Evolutionary conservation across 2,113 vertebrate species (phyloP), one percentile per base, ranked within the genome.

Genomic region (Thomomys bottae): DNA sequence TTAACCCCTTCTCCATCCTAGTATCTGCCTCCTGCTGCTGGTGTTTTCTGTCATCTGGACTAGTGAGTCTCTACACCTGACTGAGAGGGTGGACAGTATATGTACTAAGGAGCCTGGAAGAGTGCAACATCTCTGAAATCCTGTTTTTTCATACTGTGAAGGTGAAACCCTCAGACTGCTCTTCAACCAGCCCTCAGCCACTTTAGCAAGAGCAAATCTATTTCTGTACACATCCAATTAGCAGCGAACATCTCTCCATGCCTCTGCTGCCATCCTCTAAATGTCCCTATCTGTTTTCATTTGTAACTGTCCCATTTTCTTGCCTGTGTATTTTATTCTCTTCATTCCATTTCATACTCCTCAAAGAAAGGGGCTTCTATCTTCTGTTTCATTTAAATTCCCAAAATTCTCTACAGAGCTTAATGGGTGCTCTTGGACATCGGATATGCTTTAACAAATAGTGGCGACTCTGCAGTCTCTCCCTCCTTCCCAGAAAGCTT

Each of bases 311-410:
- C 88, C 84, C 70, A 71, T 95, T 94, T 95, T 87, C 90, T 92
- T 93, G 86, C 83, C 88, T 79, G 36, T 82, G 42, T 94, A 81
- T 94, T 97, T 96, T 92, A 95, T 95, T 84, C 61, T 86, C 45
- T 95, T 83, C 87, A 94, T 89, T 96, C 90, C 87, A 93, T 75
- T 92, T 86, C 86, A 89, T 54, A 63, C 23, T 95, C 82, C 84
- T 93, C 45, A 94, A 77, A 93, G 85, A 63, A 88, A 93, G 64
- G 63, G 70, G 57, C 77, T 42, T 54, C 4, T 89, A 67, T 88
- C 84, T 95, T 95, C 94, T 79, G 75, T 92, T 96, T 94, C 68
- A 88, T 73, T 95, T 94, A 96, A 96, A 95, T 96, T 95, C 87
- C 68, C 80, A 86, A 88, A 93, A 92, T 94, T 96, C 68, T 87